Evolutionary conservation across 64 coral and sea anemone genomes (phyloP).

Genomic region (Actinia equina): DNA sequence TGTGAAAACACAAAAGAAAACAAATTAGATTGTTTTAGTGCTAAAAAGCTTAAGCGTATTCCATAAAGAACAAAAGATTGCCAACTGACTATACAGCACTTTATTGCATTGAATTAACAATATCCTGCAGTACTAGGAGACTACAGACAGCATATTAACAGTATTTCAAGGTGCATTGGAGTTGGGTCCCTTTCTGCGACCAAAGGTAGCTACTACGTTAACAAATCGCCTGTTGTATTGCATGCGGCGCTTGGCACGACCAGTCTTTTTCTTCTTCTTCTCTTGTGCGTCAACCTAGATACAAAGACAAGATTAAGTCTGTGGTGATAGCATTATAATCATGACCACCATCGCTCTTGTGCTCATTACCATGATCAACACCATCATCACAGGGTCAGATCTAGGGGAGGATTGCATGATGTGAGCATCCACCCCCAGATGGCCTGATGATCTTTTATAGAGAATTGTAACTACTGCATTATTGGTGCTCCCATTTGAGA

Average conservation of each 20-base stretch:
- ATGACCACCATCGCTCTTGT: too few species aligned
- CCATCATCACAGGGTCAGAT: too few species aligned
- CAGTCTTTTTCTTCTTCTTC: constrained; percentile 98
- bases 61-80: neutral
- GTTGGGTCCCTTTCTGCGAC: constrained; percentile 96
- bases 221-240: constrained; percentile 99
- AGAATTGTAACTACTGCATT: too few species aligned
- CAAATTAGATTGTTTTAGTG: too few species aligned
- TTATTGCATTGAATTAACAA: constrained; percentile 17
- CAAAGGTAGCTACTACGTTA: constrained; percentile 92
- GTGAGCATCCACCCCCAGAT: too few species aligned
- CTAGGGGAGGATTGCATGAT: too few species aligned
- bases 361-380: too few species aligned
- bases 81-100: neutral
- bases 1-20: too few species aligned
- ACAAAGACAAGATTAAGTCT: neutral
- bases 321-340: too few species aligned
- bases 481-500: too few species aligned
- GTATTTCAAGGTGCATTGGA: constrained; percentile 95
- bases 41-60: too few species aligned
- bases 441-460: too few species aligned
- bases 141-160: constrained; percentile 6
- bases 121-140: constrained; percentile 1
- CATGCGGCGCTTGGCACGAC: constrained; percentile 96
- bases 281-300: constrained; percentile 93